Evolutionary conservation across 2,113 vertebrate species (phyloP), one percentile per base, ranked within the genome.

Genomic region (Spea bombifrons): DNA sequence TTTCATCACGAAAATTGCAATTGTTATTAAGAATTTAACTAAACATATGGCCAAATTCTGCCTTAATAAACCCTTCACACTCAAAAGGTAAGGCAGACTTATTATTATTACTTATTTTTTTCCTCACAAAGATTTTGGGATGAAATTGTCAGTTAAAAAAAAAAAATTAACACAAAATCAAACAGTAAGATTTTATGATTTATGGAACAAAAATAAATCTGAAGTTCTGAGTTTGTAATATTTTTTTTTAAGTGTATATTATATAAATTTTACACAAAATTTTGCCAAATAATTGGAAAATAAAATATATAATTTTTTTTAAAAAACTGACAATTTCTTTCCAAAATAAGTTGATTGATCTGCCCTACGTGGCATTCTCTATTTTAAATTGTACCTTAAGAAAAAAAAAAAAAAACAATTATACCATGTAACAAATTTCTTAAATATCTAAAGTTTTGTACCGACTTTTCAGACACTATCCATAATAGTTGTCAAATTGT

Each of bases 361-460:
- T 30, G 30, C 30, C 30, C 1, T 30, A 30, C 30, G 30, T 30
- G 30, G 30, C 30, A 30, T 30, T 30, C 30, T 30, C 30, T 30
- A 1, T 30, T 30, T 30, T 30, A 30, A 30, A 30, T 30, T 30
- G 30, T 30, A 30, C 30, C 30, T 30, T 30, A 30, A 30, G 30
- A 30, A 30, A 30, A 30, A 30, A 30, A 30, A 30, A n/a, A n/a
- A n/a, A n/a, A n/a, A n/a, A n/a, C n/a, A n/a, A n/a, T n/a, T 30
- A 30, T 30, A 30, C 30, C 30, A 30, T 30, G 30, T 30, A 30
- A 30, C 30, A 30, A 30, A 30, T 30, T 30, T 30, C 30, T 30
- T 30, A 30, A 30, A 30, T 30, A 7, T 52, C 48, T 55, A 67
- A n/a, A 68, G 68, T 68, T 68, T 44, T 10, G 75, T 76, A 76